Evolutionary conservation across 2,888 invertebrate species (phyloP).

Genomic region (Mechanitis messenoides): DNA sequence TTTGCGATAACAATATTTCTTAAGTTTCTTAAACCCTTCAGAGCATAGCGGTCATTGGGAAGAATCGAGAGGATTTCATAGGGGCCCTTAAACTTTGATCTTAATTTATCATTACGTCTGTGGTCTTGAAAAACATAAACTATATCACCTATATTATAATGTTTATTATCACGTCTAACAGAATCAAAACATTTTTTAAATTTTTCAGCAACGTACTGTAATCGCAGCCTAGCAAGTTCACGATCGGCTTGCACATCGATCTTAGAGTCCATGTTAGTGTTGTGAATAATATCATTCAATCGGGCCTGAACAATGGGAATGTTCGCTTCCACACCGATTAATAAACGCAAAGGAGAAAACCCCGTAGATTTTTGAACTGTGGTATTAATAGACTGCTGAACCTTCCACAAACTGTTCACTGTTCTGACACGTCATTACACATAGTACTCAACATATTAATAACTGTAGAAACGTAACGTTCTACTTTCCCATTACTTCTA

Average conservation of each 20-base stretch:
- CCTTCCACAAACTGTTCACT: slow-evolving; percentile 27
- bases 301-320: slow-evolving; percentile 15
- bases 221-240: too few relatives aligned
- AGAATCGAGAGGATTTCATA: slow-evolving; percentile 20
- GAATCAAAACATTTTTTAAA: too few relatives aligned
- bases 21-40: slow-evolving; percentile 15
- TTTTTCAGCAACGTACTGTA: too few relatives aligned
- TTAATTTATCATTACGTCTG: slow-evolving; percentile 18
- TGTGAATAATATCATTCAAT: neutral
- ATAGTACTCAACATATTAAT: slow-evolving; percentile 24
- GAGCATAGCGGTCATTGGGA: slow-evolving; percentile 14
- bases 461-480: slow-evolving; percentile 26
- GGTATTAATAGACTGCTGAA: slow-evolving; percentile 33
- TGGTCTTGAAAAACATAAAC: slow-evolving; percentile 16
- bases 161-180: too few relatives aligned
- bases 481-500: slow-evolving; percentile 24
- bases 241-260: too few relatives aligned
- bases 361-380: slow-evolving; percentile 33
- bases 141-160: slow-evolving; percentile 3
- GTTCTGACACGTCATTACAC: slow-evolving; percentile 23
- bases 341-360: slow-evolving; percentile 28
- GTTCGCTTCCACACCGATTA: slow-evolving; percentile 25
- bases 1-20: slow-evolving; percentile 20
- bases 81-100: slow-evolving; percentile 21
- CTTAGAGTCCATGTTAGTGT: too few relatives aligned